Evolutionary conservation across 2,888 invertebrate species (phyloP).

Genomic region (Eristalinus aeneus): DNA sequence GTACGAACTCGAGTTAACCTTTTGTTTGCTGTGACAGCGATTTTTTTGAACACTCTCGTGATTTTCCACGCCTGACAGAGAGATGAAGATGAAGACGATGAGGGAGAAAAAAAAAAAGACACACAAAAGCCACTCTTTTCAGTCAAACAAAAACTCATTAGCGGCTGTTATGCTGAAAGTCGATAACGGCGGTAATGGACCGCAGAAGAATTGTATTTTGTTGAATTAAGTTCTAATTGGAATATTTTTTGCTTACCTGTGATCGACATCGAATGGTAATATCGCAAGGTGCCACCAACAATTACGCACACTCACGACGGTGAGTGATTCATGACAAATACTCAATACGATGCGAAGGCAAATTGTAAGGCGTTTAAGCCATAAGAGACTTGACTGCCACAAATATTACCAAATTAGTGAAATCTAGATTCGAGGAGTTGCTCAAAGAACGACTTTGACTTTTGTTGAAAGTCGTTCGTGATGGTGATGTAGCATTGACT

Average conservation of each 20-base stretch:
- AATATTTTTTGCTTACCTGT: neutral
- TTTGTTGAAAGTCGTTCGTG: neutral
- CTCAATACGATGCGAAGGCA: neutral
- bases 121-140: neutral
- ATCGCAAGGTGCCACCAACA: neutral
- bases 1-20: neutral
- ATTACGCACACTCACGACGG: neutral
- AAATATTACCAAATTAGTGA: neutral
- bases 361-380: neutral
- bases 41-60: neutral
- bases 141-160: slow-evolving; percentile 4
- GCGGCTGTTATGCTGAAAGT: slow-evolving; percentile 29
- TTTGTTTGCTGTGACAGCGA: neutral
- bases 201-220: neutral
- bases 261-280: neutral
- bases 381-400: neutral
- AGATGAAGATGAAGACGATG: neutral
- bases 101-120: neutral
- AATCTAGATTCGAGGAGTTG: neutral
- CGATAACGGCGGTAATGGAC: slow-evolving; percentile 6
- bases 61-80: neutral
- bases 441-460: neutral
- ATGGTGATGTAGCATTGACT: neutral
- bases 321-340: neutral
- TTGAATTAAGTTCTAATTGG: neutral